These are phyloP conservation scores for Trinorchestia longiramus DNA, from an alignment of 1,140 invertebrate species.

Conservation along the genomic window DNA sequence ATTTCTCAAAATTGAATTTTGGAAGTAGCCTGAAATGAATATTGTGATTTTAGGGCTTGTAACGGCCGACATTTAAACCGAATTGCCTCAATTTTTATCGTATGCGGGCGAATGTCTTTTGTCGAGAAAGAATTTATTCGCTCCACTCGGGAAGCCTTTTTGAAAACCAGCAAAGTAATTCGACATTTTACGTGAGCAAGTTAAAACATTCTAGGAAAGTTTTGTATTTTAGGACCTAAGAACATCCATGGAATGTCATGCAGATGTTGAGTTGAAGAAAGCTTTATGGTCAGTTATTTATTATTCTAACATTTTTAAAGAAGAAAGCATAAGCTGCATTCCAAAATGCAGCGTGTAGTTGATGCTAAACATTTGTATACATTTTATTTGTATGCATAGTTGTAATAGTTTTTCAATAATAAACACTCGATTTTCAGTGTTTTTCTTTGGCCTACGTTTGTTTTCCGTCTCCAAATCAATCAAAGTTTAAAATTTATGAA, in stretches of 20 bases:
- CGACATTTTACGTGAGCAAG: not conserved
- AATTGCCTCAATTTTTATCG: constrained; percentile 15
- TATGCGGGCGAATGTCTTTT: constrained; percentile 14
- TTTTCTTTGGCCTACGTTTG: not conserved
- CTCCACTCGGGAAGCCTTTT: not conserved
- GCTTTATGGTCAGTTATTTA: not conserved
- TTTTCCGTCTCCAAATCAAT: not conserved
- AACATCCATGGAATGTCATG: not conserved
- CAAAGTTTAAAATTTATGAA: not conserved
- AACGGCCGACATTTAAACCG: constrained; percentile 29
- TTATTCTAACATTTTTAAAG: not conserved
- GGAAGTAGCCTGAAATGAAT: constrained; percentile 15
- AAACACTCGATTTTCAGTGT: not conserved
- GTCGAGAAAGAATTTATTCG: not conserved
- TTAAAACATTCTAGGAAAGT: not conserved
- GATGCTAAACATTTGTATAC: not conserved
- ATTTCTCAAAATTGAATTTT: constrained; percentile 43
- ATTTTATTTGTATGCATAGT: not conserved
- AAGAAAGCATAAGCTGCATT: not conserved
- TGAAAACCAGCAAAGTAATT: constrained; percentile 23
- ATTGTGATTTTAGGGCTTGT: constrained; percentile 34
- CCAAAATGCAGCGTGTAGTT: not conserved
- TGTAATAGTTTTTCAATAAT: not conserved
- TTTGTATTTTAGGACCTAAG: not conserved
- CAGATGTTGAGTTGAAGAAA: not conserved